Conservation (phyloP, 2,888 invertebrate species). For the Pristionchus maxplancki region DNA sequence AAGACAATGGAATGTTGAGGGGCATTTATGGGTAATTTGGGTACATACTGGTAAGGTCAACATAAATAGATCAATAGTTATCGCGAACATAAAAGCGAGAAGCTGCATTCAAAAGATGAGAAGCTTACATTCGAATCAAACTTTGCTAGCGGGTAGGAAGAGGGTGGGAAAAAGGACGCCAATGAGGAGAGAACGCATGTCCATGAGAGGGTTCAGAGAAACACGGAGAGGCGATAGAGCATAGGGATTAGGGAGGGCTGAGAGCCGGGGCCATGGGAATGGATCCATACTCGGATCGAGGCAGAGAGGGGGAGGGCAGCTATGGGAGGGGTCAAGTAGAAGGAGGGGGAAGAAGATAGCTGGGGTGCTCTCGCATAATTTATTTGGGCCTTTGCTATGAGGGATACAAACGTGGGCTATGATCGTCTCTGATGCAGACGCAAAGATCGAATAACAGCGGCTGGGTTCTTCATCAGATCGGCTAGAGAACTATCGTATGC, state of each 20-base stretch:
- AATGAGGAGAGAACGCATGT: not conserved
- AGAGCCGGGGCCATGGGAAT: not conserved
- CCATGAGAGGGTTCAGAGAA: not conserved
- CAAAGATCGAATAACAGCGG: no score
- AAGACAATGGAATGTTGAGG: not conserved
- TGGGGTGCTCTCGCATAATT: no score
- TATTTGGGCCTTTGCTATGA: no score
- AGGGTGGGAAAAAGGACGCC: conserved; percentile 1
- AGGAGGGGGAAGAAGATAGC: not conserved
- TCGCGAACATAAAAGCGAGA: no score
- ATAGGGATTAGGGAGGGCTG: not conserved
- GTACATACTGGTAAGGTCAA: no score
- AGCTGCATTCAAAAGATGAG: no score
- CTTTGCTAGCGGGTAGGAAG: not conserved
- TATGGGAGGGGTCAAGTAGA: not conserved
- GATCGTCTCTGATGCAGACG: no score
- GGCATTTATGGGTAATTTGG: not conserved
- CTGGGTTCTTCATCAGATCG: no score
- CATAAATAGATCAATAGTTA: no score
- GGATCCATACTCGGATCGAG: conserved; percentile 21
- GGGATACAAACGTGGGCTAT: no score
- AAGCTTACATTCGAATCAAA: not conserved
- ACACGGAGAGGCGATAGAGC: not conserved
- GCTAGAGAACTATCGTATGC: no score
- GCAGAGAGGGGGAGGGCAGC: not conserved